phyloP scores from a whole-genome alignment of 2,888 invertebrate genomes.

The Baronia brevicornis region DNA sequence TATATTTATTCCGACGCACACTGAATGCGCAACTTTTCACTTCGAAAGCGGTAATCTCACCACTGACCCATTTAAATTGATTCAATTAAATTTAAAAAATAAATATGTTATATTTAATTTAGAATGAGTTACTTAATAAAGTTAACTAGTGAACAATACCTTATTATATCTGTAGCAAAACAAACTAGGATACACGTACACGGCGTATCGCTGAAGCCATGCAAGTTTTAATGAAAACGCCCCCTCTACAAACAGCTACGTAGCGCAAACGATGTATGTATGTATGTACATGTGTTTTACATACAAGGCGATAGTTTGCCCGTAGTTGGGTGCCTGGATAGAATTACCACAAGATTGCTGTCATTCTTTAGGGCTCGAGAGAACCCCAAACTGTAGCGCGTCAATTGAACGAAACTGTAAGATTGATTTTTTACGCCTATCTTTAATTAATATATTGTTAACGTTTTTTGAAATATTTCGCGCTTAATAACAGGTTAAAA shows the following conservation, averaged over 20 bases:
- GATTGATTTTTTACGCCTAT: slow-evolving; percentile 2
- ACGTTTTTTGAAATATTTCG: too few relatives aligned
- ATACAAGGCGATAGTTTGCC: slow-evolving; percentile 22
- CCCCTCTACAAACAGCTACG: slow-evolving; percentile 28
- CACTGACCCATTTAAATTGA: too few relatives aligned
- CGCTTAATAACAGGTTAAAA: too few relatives aligned
- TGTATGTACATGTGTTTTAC: slow-evolving; percentile 8
- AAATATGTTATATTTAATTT: too few relatives aligned
- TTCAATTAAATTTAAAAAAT: too few relatives aligned
- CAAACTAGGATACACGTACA: slow-evolving; percentile 7
- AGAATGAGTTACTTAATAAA: too few relatives aligned
- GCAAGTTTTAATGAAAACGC: slow-evolving; percentile 68
- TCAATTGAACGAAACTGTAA: slow-evolving; percentile 5
- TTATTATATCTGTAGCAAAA: neutral
- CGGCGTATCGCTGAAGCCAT: slow-evolving; percentile 37
- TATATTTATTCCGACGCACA: too few relatives aligned
- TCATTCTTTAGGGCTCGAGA: slow-evolving; percentile 47
- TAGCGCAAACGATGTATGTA: slow-evolving; percentile 6
- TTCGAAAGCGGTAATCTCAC: too few relatives aligned
- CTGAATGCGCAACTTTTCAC: too few relatives aligned
- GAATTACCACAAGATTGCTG: slow-evolving; percentile 60
- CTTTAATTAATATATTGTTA: neutral
- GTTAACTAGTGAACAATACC: neutral
- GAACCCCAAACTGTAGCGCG: slow-evolving; percentile 24
- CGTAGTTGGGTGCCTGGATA: slow-evolving; percentile 31